Evolutionary conservation across 2,888 invertebrate genomes (phyloP).

Genomic region (Cryptus viduatorius): DNA sequence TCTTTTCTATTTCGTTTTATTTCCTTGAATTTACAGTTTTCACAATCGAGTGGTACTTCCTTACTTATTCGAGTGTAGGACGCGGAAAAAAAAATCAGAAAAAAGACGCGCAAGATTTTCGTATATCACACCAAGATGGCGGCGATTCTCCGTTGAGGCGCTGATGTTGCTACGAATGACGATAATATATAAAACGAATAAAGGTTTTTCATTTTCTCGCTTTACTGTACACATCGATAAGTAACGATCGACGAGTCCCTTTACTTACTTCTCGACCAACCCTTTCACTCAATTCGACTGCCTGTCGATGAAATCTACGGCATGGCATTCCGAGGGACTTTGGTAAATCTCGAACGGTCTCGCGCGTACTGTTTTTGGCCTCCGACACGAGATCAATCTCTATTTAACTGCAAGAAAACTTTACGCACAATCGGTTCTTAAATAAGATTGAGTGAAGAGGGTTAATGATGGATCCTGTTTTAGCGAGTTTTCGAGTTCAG

Average conservation of each 20-base stretch:
- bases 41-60: too few species aligned
- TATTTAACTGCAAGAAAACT: slow-evolving; percentile 40
- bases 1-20: not conserved
- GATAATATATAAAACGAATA: slow-evolving; percentile 23
- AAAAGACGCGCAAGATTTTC: not conserved
- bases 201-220: not conserved
- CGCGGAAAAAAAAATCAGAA: not conserved
- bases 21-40: not conserved
- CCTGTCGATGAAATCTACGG: slow-evolving; percentile 39
- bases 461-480: not conserved
- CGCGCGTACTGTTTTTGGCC: slow-evolving; percentile 22
- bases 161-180: slow-evolving; percentile 9
- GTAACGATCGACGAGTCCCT: slow-evolving; percentile 54
- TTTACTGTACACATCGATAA: not conserved
- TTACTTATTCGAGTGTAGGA: too few species aligned
- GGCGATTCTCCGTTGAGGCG: not conserved
- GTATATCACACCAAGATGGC: not conserved
- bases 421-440: slow-evolving; percentile 15
- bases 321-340: slow-evolving; percentile 34
- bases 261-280: slow-evolving; percentile 29
- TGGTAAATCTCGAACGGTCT: slow-evolving; percentile 49
- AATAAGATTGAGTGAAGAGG: not conserved
- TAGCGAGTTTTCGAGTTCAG: not conserved
- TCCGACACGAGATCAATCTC: slow-evolving; percentile 50
- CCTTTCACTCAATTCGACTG: slow-evolving; percentile 49